Conservation (phyloP, 2,888 invertebrate genomes). For the Clepsis dumicolana region DNA sequence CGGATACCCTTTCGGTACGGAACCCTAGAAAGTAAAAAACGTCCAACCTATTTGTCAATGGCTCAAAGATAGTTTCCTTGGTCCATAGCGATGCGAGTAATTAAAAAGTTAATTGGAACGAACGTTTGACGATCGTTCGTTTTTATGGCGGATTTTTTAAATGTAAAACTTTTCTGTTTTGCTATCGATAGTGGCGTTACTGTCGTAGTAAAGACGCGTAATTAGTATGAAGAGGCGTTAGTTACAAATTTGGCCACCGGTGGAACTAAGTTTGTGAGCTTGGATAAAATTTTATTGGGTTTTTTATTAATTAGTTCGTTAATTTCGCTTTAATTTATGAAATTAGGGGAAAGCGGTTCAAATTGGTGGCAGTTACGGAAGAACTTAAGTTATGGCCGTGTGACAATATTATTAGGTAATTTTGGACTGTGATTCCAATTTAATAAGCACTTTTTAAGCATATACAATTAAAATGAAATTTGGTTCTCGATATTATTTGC, state of each 20-base stretch:
- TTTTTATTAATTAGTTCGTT: constrained; percentile 13
- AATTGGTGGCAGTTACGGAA: constrained; percentile 1
- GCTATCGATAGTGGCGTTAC: background rate
- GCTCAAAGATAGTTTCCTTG: constrained; percentile 60
- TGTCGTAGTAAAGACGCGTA: background rate
- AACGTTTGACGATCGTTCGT: constrained; percentile 48
- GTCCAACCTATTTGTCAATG: constrained; percentile 63
- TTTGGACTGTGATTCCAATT: background rate
- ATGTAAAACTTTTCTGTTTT: background rate
- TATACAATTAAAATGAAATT: too few species aligned
- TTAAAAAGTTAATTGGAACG: constrained; percentile 65
- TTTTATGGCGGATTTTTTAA: constrained; percentile 45
- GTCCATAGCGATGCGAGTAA: constrained; percentile 53
- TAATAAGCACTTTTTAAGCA: too few species aligned
- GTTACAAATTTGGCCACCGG: background rate
- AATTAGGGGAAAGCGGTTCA: constrained; percentile 16
- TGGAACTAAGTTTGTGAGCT: background rate
- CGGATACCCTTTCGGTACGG: too few species aligned
- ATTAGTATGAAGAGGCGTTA: background rate
- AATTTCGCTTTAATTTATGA: constrained; percentile 9
- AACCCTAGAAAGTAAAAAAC: constrained; percentile 52
- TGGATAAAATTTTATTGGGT: constrained; percentile 33
- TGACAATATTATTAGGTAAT: background rate
- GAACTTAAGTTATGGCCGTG: background rate
- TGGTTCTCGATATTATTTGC: too few species aligned